phyloP scores from a whole-genome alignment of 2,113 vertebrate species.

The Chaenogobius annularis region DNA sequence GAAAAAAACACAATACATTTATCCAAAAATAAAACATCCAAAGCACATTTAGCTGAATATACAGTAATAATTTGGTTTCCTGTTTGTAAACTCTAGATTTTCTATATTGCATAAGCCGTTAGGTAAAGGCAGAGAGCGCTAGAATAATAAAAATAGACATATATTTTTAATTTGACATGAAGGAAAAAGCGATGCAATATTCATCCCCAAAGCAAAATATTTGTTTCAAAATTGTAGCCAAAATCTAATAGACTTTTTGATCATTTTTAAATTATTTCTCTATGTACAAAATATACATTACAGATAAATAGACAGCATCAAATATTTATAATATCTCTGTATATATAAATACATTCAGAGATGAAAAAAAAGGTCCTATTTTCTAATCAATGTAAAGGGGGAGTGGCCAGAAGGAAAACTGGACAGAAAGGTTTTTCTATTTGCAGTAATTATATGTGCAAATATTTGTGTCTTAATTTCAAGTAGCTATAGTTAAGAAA shows the following conservation, averaged over 20 bases:
- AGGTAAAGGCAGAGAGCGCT: slow-evolving; percentile 77
- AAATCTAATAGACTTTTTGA: slow-evolving; percentile 59
- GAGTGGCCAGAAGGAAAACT: slow-evolving; percentile 24
- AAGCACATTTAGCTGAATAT: slow-evolving; percentile 83
- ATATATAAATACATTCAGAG: slow-evolving; percentile 85
- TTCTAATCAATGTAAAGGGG: slow-evolving; percentile 60
- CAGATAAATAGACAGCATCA: slow-evolving; percentile 64
- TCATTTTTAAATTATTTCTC: slow-evolving; percentile 61
- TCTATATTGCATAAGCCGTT: slow-evolving; percentile 92
- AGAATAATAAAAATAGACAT: slow-evolving; percentile 64
- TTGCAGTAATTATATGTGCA: too few species aligned
- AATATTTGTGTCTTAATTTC: too few species aligned
- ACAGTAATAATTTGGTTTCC: slow-evolving; percentile 89
- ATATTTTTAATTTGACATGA: slow-evolving; percentile 26
- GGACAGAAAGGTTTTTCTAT: neutral
- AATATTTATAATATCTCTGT: slow-evolving; percentile 25
- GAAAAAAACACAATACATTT: slow-evolving; percentile 55
- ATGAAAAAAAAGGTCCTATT: slow-evolving; percentile 72
- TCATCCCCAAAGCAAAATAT: slow-evolving; percentile 34
- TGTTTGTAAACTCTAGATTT: slow-evolving; percentile 90
- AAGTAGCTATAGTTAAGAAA: too few species aligned
- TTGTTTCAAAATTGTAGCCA: slow-evolving; percentile 46
- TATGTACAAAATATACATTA: slow-evolving; percentile 69
- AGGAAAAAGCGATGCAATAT: slow-evolving; percentile 53
- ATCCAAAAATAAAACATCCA: slow-evolving; percentile 79